Base-by-base conservation (phyloP, 2,888 invertebrate species). In the Petrolisthes manimaculis region DNA sequence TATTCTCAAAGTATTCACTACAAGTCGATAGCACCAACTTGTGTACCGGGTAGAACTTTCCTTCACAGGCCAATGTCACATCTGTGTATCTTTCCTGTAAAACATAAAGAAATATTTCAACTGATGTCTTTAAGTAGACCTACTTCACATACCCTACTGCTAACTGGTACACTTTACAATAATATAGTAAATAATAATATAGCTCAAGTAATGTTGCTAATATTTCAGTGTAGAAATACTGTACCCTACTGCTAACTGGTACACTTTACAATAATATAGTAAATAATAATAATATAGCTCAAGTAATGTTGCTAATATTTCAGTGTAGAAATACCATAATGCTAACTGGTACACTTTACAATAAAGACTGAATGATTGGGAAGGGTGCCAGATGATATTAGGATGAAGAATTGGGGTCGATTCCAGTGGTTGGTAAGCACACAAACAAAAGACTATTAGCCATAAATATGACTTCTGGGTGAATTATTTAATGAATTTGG, bases 1-100 rank as follows among this genome's bases (percentile, higher is more conserved):
- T 90, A 37, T 82, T 87, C 74, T 90, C 90, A 88, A 90, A 90
- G 78, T 89, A 90, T 56, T 90, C 90, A 71, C 90, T 90, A 83
- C 90, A 90, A 37, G 85, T 88, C 69, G 86, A 86, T 56, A 90
- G 88, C 87, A 90, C 90, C 77, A 90, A 84, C 53, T 89, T 89
- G 80, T 90, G 90, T 12, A 90, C 90, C n/a, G 85, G 89, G 67
- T 90, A 90, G 77, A 90, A 90, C 55, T 89, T 89, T 21, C 90
- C 90, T 37, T 90, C 90, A 81, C 90, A 90, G 53, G 90, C 90
- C 69, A 90, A 80, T 14, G 89, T 90, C 83, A 89, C 90, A 85
- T 90, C 90, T 24, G 89, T 90, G 84, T 90, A 90, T 67, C 89
- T 85, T 83, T 89, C 90, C 90, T 90, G 88, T 12, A 77, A 24